phyloP scores from a whole-genome alignment of 2,888 invertebrate genomes.

The Latrodectus hesperus region DNA sequence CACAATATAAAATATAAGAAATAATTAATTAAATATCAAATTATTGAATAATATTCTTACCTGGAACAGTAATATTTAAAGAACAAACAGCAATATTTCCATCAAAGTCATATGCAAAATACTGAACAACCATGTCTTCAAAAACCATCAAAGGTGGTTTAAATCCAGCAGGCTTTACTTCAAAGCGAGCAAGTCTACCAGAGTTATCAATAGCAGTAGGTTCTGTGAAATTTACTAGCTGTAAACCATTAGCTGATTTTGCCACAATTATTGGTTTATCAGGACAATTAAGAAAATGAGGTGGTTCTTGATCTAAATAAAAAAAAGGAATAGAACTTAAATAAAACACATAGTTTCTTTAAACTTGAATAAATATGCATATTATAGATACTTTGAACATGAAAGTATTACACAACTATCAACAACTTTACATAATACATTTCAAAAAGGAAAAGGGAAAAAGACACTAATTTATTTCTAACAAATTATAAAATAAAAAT shows the following conservation, averaged over 20 bases:
- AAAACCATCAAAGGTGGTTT: conserved; percentile 90
- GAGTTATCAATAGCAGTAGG: conserved; percentile 95
- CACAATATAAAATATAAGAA: neutral
- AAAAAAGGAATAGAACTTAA: neutral
- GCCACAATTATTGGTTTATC: conserved; percentile 92
- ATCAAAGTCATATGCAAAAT: conserved; percentile 97
- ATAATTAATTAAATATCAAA: neutral
- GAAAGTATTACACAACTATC: neutral
- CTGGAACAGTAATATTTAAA: conserved; percentile 93
- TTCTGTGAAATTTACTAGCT: conserved; percentile 93
- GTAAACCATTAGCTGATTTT: conserved; percentile 88
- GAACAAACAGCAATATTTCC: conserved; percentile 98
- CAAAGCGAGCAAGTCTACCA: conserved; percentile 92
- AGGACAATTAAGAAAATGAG: conserved; percentile 96
- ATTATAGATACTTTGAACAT: too few relatives aligned
- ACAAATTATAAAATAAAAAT: too few relatives aligned
- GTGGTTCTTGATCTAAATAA: conserved; percentile 90
- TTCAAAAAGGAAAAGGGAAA: too few relatives aligned
- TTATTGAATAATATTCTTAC: conserved; percentile 73
- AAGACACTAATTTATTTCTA: too few relatives aligned
- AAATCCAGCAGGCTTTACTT: conserved; percentile 93
- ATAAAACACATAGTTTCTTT: neutral
- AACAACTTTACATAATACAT: too few relatives aligned
- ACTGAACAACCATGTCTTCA: conserved; percentile 93
- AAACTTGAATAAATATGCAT: neutral